Percentiles rank a stretch among this genome's conserved stretches.
Conservation (phyloP, 2,113 vertebrate species). For the Petrocephalus microphthalmus region DNA sequence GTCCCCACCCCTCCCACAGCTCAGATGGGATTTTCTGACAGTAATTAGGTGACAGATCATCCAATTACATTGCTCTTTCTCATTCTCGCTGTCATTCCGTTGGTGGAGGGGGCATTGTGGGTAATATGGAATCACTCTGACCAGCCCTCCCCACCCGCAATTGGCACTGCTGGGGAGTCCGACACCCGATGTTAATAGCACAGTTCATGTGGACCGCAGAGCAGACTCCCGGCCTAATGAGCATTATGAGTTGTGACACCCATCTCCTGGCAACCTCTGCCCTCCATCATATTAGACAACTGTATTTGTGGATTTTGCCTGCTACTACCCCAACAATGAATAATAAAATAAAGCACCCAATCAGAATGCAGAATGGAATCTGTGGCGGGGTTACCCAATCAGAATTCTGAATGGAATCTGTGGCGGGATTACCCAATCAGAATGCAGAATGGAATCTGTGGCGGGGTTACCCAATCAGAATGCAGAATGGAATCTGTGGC, state of each 20-base stretch:
- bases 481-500: neutral
- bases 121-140: neutral
- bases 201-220: neutral
- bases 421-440: neutral
- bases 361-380: neutral
- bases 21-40: constrained; percentile 24
- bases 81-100: neutral
- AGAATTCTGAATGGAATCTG: neutral
- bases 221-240: neutral
- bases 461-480: neutral
- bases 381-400: neutral
- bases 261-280: neutral
- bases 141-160: neutral
- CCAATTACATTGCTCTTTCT: constrained; percentile 22
- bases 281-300: neutral
- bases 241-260: neutral
- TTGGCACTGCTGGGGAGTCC: neutral
- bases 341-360: neutral
- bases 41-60: constrained; percentile 35
- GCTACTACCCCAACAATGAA: neutral
- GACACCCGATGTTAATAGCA: neutral
- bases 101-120: neutral
- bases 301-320: neutral
- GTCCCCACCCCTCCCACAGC: constrained; percentile 1
- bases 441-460: neutral